Evolutionary conservation across 2,113 vertebrate genomes (phyloP).

Genomic region (Barbus barbus): DNA sequence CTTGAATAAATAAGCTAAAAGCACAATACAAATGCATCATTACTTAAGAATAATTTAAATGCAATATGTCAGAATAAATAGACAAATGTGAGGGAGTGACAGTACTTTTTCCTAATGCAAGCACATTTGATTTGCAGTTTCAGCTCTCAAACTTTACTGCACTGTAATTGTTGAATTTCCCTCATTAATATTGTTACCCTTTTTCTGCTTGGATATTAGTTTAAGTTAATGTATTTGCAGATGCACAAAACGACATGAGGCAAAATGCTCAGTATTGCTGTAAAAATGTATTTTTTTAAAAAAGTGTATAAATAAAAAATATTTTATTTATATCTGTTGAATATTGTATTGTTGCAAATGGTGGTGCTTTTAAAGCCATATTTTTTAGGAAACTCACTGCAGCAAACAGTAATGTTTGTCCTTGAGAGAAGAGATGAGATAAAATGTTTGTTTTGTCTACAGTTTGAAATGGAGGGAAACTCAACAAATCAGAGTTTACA

Average conservation of each 20-base stretch:
- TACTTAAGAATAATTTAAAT: background rate
- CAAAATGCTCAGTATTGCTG: too few relatives aligned
- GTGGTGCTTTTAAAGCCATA: background rate
- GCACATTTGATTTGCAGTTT: background rate
- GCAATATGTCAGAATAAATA: background rate
- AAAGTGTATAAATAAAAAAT: too few relatives aligned
- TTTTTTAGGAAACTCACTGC: background rate
- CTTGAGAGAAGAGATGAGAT: conserved; percentile 39
- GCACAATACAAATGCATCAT: background rate
- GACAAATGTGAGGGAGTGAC: background rate
- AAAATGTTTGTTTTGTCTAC: conserved; percentile 30
- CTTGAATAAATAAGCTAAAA: background rate
- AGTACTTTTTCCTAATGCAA: background rate
- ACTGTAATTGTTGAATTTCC: background rate
- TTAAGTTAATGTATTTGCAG: background rate
- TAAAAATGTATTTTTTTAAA: background rate
- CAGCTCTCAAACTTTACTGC: background rate
- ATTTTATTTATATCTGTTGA: background rate
- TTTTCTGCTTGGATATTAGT: background rate
- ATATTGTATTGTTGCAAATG: background rate
- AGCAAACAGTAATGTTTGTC: conserved; percentile 1
- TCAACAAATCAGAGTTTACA: background rate
- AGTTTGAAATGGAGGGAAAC: conserved; percentile 7
- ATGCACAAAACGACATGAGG: too few relatives aligned
- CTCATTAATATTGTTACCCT: background rate